Percentiles rank a stretch among this genome's conserved stretches.
These are phyloP conservation scores for Dorcus hopei DNA, from an alignment of 2,888 invertebrate species.

Conservation along the genomic window DNA sequence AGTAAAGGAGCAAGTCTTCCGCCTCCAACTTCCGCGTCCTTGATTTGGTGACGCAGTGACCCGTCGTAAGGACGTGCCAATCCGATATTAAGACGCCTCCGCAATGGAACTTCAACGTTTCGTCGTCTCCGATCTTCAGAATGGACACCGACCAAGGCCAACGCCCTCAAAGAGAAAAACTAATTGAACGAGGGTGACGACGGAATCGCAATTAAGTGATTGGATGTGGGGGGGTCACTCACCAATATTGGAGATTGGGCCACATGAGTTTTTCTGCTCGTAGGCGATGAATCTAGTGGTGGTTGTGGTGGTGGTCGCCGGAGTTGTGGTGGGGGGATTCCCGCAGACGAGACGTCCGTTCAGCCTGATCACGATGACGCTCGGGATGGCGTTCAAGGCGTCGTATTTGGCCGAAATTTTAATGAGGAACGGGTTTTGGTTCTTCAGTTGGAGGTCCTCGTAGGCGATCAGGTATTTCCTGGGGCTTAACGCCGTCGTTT, in stretches of 20 bases:
- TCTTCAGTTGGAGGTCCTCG: constrained; percentile 50
- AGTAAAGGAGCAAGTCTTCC: constrained; percentile 40
- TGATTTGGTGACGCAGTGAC: constrained; percentile 40
- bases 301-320: not conserved
- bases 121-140: too few relatives aligned
- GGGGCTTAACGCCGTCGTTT: constrained; percentile 55
- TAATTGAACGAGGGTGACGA: too few relatives aligned
- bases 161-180: too few relatives aligned
- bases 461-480: constrained; percentile 56
- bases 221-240: too few relatives aligned
- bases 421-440: constrained; percentile 35
- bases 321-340: constrained; percentile 25
- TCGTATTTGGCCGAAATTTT: constrained; percentile 60
- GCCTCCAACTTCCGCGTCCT: constrained; percentile 35
- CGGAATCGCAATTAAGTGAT: too few relatives aligned
- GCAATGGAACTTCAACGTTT: constrained; percentile 22
- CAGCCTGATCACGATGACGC: constrained; percentile 51
- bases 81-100: constrained; percentile 41
- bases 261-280: too few relatives aligned
- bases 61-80: constrained; percentile 40
- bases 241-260: too few relatives aligned
- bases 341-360: constrained; percentile 58
- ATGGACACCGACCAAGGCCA: too few relatives aligned
- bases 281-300: not conserved
- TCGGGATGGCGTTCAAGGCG: constrained; percentile 50